These are phyloP conservation scores for Stenodera caucasica DNA, from an alignment of 2,888 invertebrate genomes.

Conservation along the genomic window DNA sequence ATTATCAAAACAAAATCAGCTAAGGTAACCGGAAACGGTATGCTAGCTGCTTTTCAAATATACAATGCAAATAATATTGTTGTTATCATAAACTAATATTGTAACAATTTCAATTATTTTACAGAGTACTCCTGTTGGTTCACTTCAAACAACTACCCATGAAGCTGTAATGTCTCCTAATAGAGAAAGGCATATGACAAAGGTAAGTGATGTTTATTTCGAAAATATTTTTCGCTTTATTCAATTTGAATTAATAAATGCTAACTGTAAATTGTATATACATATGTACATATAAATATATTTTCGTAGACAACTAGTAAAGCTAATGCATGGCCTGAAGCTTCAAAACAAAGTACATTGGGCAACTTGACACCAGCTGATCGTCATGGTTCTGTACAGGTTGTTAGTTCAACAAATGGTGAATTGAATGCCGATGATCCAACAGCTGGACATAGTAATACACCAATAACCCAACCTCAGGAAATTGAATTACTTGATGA, in stretches of 20 bases:
- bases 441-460: conserved; percentile 95
- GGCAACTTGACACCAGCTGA: conserved; percentile 92
- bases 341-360: conserved; percentile 78
- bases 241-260: neutral
- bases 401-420: conserved; percentile 97
- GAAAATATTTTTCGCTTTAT: neutral
- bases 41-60: conserved; percentile 4
- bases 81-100: neutral
- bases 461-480: conserved; percentile 89
- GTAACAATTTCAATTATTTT: conserved; percentile 45
- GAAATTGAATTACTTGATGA: conserved; percentile 96
- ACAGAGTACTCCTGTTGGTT: conserved; percentile 92
- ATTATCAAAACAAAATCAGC: conserved; percentile 80
- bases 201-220: conserved; percentile 30
- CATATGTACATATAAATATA: no score
- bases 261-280: neutral
- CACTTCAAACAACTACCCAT: conserved; percentile 88
- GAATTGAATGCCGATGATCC: conserved; percentile 94
- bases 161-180: conserved; percentile 90
- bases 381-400: conserved; percentile 97
- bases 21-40: conserved; percentile 34
- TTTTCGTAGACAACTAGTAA: conserved; percentile 61
- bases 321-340: conserved; percentile 81
- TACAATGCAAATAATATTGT: neutral
- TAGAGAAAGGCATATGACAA: conserved; percentile 85